Evolutionary conservation across 2,888 invertebrate genomes (phyloP), one percentile per base, ranked within the genome.

Genomic region (Antheraea assamensis): DNA sequence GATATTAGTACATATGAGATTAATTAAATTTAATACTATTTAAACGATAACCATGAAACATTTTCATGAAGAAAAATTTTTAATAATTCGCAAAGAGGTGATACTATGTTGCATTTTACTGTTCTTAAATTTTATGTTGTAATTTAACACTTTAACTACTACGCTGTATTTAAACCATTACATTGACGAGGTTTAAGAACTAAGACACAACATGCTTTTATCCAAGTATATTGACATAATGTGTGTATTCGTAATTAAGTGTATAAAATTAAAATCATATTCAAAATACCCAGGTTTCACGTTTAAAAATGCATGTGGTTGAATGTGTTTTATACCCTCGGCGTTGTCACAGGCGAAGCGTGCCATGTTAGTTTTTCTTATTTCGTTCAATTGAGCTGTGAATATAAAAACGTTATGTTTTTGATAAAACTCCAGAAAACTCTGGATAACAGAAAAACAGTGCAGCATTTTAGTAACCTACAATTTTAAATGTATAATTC

Each of bases 281-380:
- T 79, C 74, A 74, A 81, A 83, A 77, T 82, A 88, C 88, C 87
- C 83, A 68, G 82, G 82, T 72, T 83, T 85, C 3, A 87, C 82
- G 76, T 82, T 88, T 75, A 86, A 78, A 75, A 92, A 89, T 7
- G 91, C 92, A 49, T 84, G 84, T 7, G 89, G 90, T 75, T 92
- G 92, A 74, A 93, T 87, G 77, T 82, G 87, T 78, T 89, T 87
- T 76, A 92, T 87, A n/a, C 87, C 91, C 21, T 89, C 89, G 3
- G 88, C 90, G 77, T 92, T 92, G 82, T 92, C 88, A 61, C 91
- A 91, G 3, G 87, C 87, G 3, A 92, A 75, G 13, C 89, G 85
- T n/a, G 92, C 91, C 82, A 92, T 89, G 77, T 85, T 92, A 19
- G 89, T 87, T 81, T 87, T 88, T 77, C 90, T 86, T 72, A 92